Percentiles rank a stretch among this genome's conserved stretches.
phyloP scores from a whole-genome alignment of 2,888 invertebrate species.

The Junonia oenone region DNA sequence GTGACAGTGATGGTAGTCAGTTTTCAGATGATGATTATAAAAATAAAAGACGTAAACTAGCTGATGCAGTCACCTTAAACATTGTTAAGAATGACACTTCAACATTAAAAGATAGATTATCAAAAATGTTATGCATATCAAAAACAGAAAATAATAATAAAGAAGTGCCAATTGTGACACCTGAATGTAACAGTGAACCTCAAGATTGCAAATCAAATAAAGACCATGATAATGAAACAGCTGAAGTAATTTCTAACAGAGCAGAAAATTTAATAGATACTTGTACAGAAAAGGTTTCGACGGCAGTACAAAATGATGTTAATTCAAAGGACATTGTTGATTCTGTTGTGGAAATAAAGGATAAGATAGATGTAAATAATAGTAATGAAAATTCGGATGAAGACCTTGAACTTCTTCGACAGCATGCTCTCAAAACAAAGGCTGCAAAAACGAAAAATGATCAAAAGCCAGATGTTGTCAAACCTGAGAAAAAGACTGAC shows the following conservation, averaged over 20 bases:
- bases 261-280: constrained; percentile 31
- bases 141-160: constrained; percentile 29
- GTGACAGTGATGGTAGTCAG: constrained; percentile 57
- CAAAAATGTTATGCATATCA: constrained; percentile 56
- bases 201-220: not conserved
- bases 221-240: not conserved
- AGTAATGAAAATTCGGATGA: constrained; percentile 61
- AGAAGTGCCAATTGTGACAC: constrained; percentile 29
- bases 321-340: constrained; percentile 37
- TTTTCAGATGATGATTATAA: constrained; percentile 65
- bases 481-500: constrained; percentile 33
- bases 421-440: constrained; percentile 70
- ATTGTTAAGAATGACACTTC: constrained; percentile 53
- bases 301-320: constrained; percentile 26
- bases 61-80: constrained; percentile 74
- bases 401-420: constrained; percentile 64
- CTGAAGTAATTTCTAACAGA: not conserved
- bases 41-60: constrained; percentile 70
- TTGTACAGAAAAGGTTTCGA: constrained; percentile 42
- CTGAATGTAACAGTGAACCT: not conserved
- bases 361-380: constrained; percentile 25
- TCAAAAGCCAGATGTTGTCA: constrained; percentile 25
- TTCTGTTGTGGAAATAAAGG: constrained; percentile 30
- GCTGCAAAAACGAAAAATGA: constrained; percentile 40
- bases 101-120: constrained; percentile 59